Base-by-base conservation (phyloP, 2,113 vertebrate species). In the Sphaerodactylus townsendi region DNA sequence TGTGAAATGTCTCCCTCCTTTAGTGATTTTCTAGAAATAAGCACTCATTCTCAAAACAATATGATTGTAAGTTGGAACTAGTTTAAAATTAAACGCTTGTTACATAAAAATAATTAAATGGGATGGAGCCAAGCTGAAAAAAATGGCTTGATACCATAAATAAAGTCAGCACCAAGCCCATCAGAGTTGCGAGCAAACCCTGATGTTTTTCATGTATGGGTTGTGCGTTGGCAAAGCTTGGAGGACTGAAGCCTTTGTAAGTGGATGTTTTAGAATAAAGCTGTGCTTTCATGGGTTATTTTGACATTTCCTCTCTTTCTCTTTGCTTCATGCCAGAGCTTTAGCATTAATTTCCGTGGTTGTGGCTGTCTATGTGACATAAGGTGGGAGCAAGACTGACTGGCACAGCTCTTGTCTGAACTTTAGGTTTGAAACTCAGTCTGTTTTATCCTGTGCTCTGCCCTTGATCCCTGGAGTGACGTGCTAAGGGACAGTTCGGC, bases 371-470 rank as follows among this genome's bases (percentile, higher is more conserved):
- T 68, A 19, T 33, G 30, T 75, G 25, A 33, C 21, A 7, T 39
- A 56, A 68, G 44, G 25, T 65, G 66, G 59, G 68, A n/a, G 56
- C 35, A 37, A 48, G 48, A 7, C 82, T 92, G 86, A 53, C 1
- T 11, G 84, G 80, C 85, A 87, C 37, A 84, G 70, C 88, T 92
- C 80, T 59, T 13, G 46, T 87, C 85, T 75, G 83, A 79, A 89
- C 82, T 77, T 77, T 0, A 1, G 33, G 80, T 81, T 13, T 44
- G 44, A 56, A 79, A 10, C 53, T 64, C 25, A 92, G 23, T 86
- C 84, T 82, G 15, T 69, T 64, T 87, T 7, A 0, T 77, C 48
- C 77, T 81, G 0, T 0, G 48, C 64, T 73, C 37, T 17, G 46
- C 50, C 59, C 72, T 69, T 87, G 44, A 85, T 4, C n/a, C 66